phyloP scores from a whole-genome alignment of 1,140 invertebrate genomes.

The Zaprionus lachaisei region DNA sequence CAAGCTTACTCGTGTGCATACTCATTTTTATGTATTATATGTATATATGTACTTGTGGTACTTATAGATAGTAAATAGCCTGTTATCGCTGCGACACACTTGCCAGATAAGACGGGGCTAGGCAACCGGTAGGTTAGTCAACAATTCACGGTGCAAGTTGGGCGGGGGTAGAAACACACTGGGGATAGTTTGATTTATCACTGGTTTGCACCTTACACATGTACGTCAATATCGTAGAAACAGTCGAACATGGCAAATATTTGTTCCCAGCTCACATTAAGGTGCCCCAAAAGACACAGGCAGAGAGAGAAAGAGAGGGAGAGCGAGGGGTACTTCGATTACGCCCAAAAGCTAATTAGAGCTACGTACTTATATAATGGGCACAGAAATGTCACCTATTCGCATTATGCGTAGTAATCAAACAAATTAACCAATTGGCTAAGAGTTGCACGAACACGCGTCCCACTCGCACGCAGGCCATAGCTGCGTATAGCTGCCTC shows the following conservation, averaged over 20 bases:
- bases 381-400: background rate
- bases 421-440: background rate
- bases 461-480: constrained; percentile 17
- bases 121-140: background rate
- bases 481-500: background rate
- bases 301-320: background rate
- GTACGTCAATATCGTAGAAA: constrained; percentile 4
- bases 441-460: background rate
- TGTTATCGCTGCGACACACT: background rate
- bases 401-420: background rate
- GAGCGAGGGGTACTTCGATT: background rate
- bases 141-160: background rate
- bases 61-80: background rate
- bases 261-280: background rate
- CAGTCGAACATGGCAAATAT: background rate
- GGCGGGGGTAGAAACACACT: background rate
- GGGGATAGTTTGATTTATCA: constrained; percentile 2
- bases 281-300: background rate
- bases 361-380: background rate
- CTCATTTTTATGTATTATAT: background rate
- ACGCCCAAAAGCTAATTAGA: background rate
- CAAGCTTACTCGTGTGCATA: no score
- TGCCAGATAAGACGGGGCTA: background rate
- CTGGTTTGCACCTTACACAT: constrained; percentile 1
- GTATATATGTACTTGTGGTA: background rate